Evolutionary conservation across 2,888 invertebrate species (phyloP), one percentile per base, ranked within the genome.

Genomic region (Muscina levida): DNA sequence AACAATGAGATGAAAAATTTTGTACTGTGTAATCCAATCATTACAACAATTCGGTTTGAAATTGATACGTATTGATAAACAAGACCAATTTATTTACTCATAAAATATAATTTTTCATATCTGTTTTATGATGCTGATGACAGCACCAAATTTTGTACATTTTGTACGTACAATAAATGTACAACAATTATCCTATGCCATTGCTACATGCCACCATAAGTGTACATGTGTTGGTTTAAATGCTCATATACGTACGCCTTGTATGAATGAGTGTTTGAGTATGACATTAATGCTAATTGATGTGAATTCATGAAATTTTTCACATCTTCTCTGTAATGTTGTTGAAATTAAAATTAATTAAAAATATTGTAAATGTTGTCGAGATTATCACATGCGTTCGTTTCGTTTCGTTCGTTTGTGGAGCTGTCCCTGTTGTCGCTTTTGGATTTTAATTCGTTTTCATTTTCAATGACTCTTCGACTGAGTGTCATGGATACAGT

Each of bases 311-410:
- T 83, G 79, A 83, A 79, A 80, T 82, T 82, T 83, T 78, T 77
- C 79, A 77, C 83, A 82, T 71, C 82, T 73, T 71, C 81, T 72
- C 72, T 70, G 71, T 71, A 74, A 77, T 77, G 74, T 70, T 77
- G 82, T 75, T 80, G 82, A 82, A 83, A 82, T 77, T 80, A 68
- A 82, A 83, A 83, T 83, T 83, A 83, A 83, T 83, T 82, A 83
- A 82, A 83, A 82, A 77, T 75, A 78, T 75, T 72, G 77, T 76
- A 79, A 75, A 75, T 78, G 78, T 72, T 82, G 78, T 72, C 44
- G 78, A 75, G 77, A 78, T 75, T 68, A 75, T 81, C 77, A 56
- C 70, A 70, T 65, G 39, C 31, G 57, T 65, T 42, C n/a, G 42
- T 31, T 48, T 39, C 48, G 1, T 37, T 37, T 31, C 51, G 37